These are phyloP conservation scores for Coccyzus lansbergi DNA, from an alignment of 2,797 vertebrate genomes.

Conservation along the genomic window DNA sequence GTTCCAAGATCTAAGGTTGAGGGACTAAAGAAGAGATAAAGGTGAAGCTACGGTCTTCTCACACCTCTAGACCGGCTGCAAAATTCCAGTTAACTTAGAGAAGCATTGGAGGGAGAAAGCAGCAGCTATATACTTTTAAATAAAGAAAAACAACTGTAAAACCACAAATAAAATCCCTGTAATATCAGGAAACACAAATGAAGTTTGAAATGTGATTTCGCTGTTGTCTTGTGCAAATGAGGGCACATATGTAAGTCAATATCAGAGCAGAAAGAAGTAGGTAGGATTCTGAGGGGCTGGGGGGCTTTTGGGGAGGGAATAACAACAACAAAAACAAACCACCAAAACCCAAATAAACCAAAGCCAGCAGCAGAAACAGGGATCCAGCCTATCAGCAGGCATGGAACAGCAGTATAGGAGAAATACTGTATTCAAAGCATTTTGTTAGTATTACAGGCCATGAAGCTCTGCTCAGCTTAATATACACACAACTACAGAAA, in stretches of 20 bases:
- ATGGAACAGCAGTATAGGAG: not conserved
- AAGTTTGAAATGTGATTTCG: not conserved
- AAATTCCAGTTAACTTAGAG: not conserved
- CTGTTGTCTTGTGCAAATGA: not conserved
- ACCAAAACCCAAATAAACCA: not conserved
- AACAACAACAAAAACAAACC: not conserved
- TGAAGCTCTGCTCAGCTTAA: not conserved
- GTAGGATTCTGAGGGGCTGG: not conserved
- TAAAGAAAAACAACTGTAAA: not conserved
- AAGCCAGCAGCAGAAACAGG: not conserved
- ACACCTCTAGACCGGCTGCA: not conserved
- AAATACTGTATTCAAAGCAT: not conserved
- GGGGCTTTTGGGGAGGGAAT: fast-evolving
- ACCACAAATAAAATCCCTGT: not conserved
- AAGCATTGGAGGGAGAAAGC: not conserved
- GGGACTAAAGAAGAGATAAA: not conserved
- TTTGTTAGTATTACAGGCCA: not conserved
- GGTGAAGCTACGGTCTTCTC: not conserved
- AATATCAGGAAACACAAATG: not conserved
- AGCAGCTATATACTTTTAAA: not conserved
- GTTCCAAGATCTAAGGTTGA: not conserved
- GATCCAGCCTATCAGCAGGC: not conserved
- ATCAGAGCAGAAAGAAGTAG: not conserved
- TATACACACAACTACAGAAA: fast-evolving
- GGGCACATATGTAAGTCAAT: fast-evolving